These are phyloP conservation scores for Danio choprae DNA, from an alignment of 2,797 vertebrate species.

Conservation along the genomic window DNA sequence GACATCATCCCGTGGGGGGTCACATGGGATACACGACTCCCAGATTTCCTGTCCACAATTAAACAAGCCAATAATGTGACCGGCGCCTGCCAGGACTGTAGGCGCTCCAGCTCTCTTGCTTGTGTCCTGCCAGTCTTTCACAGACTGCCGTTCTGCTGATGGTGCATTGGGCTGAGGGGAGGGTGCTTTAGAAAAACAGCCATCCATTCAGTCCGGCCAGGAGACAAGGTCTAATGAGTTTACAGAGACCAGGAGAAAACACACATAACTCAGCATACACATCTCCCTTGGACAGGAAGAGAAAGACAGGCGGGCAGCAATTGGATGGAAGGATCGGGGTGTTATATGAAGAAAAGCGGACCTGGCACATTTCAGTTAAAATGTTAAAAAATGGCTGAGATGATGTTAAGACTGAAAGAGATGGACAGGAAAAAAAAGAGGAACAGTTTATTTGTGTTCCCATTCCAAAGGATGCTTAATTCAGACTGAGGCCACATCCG, in stretches of 20 bases:
- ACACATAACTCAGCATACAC: constrained; percentile 42
- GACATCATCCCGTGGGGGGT: constrained; percentile 39
- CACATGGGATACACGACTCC: constrained; percentile 50
- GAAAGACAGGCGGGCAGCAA: not conserved
- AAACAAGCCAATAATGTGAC: constrained; percentile 57
- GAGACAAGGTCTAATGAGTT: constrained; percentile 58
- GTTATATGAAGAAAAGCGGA: not conserved
- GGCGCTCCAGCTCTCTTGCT: constrained; percentile 9
- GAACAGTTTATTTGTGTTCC: not conserved
- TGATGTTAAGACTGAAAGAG: not conserved
- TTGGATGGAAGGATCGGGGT: not conserved
- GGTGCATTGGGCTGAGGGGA: constrained; percentile 38
- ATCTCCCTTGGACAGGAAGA: not conserved
- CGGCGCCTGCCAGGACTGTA: constrained; percentile 53
- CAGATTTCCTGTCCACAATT: constrained; percentile 63
- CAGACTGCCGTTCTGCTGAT: constrained; percentile 49
- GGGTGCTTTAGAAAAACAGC: constrained; percentile 51
- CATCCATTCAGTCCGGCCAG: constrained; percentile 54
- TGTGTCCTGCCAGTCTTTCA: constrained; percentile 12
- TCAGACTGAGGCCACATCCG: constrained; percentile 4
- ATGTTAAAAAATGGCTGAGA: constrained; percentile 6
- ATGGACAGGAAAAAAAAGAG: constrained; percentile 1
- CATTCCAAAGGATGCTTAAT: constrained; percentile 3
- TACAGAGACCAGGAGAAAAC: constrained; percentile 49
- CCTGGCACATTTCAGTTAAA: not conserved